Base-by-base conservation (phyloP, 2,888 invertebrate species). In the Cataglyphis albicans region DNA sequence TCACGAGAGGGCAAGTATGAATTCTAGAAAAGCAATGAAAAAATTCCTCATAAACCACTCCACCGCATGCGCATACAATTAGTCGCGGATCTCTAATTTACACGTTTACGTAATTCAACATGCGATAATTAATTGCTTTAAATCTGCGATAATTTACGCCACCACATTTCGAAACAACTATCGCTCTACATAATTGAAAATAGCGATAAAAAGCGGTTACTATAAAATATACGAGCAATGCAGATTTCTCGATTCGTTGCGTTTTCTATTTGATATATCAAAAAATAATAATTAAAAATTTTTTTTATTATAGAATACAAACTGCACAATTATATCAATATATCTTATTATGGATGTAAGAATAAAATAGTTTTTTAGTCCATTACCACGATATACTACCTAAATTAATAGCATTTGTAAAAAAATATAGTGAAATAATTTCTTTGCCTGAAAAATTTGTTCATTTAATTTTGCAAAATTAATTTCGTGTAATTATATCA, bases 41-140 rank as follows among this genome's bases (percentile, higher is more conserved):
- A 63, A 48, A 80, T 6, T 48, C 48, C 32, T 7, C 32, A 59
- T 70, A 59, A 80, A 80, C 78, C 78, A 70, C 44, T 80, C 21
- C 32, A 61, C 59, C 35, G 25, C 41, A 68, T 18, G 25, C 59
- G 44, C 59, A 59, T 70, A 80, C 70, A 80, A 80, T 80, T 80
- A 80, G 70, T 80, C 78, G 68, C 68, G 70, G 44, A 80, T 61
- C 70, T 80, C 78, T 80, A 80, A 80, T 80, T 80, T 70, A 80
- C 78, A 70, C 78, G 59, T 59, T 80, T 80, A 70, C 70, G 78
- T 59, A 80, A 80, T 80, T 70, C 70, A 68, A 80, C 59, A 44
- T 32, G 78, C 70, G 78, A 80, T 80, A 80, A 80, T 80, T 80
- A 80, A 80, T 80, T 80, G 70, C 70, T 70, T 80, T 80, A 80